These are phyloP conservation scores for Enoplosus armatus DNA, from an alignment of 2,797 vertebrate genomes.

Conservation along the genomic window DNA sequence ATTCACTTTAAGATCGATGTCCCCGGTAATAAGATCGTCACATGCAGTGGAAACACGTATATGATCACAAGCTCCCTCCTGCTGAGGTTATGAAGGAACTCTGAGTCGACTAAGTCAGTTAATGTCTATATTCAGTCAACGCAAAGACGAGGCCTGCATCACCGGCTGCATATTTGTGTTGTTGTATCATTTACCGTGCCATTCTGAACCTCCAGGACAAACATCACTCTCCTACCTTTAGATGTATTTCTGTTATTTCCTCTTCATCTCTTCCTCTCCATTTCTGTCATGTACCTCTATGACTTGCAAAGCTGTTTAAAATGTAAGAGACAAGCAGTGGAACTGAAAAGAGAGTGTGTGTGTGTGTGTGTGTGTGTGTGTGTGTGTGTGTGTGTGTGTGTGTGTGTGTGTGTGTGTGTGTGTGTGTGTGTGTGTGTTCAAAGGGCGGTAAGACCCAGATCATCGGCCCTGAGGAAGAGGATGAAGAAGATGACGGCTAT, in stretches of 20 bases:
- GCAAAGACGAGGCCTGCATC: background rate
- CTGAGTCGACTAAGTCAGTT: rapidly evolving
- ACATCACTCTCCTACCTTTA: background rate
- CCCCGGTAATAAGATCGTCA: background rate
- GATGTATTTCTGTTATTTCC: background rate
- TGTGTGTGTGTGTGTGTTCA: slow-evolving; percentile 25
- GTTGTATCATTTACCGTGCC: background rate
- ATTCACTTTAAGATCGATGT: background rate
- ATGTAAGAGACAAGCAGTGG: background rate
- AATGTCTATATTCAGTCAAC: too few relatives aligned
- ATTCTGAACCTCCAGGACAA: too few relatives aligned
- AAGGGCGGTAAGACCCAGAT: slow-evolving; percentile 86
- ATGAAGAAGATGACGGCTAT: slow-evolving; percentile 88
- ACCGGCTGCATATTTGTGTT: background rate
- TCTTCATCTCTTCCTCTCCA: background rate
- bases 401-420: slow-evolving; percentile 1
- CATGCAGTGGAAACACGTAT: background rate
- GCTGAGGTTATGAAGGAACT: background rate
- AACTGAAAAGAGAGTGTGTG: too few relatives aligned
- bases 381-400: slow-evolving; percentile 26
- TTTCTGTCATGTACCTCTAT: background rate
- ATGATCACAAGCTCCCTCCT: background rate
- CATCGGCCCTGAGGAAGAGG: slow-evolving; percentile 94
- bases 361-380: slow-evolving; percentile 25
- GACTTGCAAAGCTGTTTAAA: background rate